Evolutionary conservation across 2,113 vertebrate species (phyloP).

Genomic region (Acanthochromis polyacanthus): DNA sequence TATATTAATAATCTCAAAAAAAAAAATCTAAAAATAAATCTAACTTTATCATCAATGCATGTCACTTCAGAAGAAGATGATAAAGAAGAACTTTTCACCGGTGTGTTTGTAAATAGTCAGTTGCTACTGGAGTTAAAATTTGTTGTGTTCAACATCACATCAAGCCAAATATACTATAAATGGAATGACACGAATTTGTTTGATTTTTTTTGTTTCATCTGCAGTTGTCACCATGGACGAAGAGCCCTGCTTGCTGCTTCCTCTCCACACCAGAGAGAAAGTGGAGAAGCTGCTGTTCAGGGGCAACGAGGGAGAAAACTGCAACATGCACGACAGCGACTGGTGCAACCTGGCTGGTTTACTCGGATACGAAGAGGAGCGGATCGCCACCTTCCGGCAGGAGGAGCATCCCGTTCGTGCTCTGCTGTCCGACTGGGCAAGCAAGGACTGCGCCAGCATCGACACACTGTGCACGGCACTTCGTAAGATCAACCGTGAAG

Average conservation of each 20-base stretch:
- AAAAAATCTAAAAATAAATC: too few relatives aligned
- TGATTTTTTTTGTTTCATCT: conserved; percentile 1
- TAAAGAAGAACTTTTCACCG: too few relatives aligned
- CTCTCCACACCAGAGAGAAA: conserved; percentile 91
- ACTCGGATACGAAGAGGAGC: conserved; percentile 93
- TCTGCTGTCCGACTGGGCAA: conserved; percentile 91
- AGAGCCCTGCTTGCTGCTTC: conserved; percentile 86
- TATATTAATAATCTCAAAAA: too few relatives aligned
- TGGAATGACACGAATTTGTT: too few relatives aligned
- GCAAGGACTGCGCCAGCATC: conserved; percentile 92
- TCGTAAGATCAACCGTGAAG: conserved; percentile 91
- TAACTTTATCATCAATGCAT: too few relatives aligned
- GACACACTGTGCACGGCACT: conserved; percentile 90
- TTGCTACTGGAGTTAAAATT: too few relatives aligned
- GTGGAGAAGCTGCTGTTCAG: conserved; percentile 92
- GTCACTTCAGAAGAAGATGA: too few relatives aligned
- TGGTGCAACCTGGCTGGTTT: conserved; percentile 93
- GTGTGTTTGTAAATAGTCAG: too few relatives aligned
- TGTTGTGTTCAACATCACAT: too few relatives aligned
- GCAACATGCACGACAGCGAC: conserved; percentile 86
- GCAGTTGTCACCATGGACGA: conserved; percentile 89
- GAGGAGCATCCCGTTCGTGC: conserved; percentile 90
- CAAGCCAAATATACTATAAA: too few relatives aligned
- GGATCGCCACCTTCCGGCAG: conserved; percentile 90
- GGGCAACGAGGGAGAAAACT: conserved; percentile 66